These are phyloP conservation scores for Tricholauxania praeusta DNA, from an alignment of 2,888 invertebrate genomes.

Conservation along the genomic window DNA sequence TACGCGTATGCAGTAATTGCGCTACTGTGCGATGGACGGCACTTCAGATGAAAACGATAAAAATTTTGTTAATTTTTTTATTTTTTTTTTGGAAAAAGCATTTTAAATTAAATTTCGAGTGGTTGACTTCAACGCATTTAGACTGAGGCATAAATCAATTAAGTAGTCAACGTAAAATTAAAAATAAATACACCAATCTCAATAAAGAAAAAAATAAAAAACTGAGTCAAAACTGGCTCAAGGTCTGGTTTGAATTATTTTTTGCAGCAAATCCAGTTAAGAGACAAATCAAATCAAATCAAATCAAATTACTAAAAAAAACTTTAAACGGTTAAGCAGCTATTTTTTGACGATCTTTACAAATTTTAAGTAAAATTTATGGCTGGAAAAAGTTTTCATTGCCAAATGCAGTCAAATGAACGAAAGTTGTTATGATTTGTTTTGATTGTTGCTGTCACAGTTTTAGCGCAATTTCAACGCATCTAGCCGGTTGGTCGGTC, in stretches of 20 bases:
- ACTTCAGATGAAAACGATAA: no score
- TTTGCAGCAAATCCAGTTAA: not conserved
- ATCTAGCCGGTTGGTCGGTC: conserved; percentile 29
- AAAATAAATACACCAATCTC: not conserved
- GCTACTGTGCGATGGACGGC: no score
- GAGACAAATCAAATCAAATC: no score
- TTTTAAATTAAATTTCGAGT: not conserved
- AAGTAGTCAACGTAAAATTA: not conserved
- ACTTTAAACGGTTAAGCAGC: no score
- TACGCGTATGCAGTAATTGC: no score
- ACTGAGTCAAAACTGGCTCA: conserved; percentile 16
- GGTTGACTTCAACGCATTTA: not conserved
- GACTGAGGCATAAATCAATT: conserved; percentile 12
- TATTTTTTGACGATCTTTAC: no score
- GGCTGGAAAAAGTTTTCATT: conserved; percentile 15
- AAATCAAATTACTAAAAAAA: no score
- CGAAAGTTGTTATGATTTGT: conserved; percentile 28
- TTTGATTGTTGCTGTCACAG: conserved; percentile 9
- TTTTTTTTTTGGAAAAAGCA: not conserved
- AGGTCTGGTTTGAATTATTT: conserved; percentile 23
- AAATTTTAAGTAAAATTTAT: conserved; percentile 1
- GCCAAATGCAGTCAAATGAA: conserved; percentile 14
- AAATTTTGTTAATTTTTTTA: not conserved
- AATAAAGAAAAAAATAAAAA: no score
- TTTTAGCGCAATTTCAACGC: not conserved